These are phyloP conservation scores for Sylvia borin DNA, from an alignment of 2,797 vertebrate genomes.

Conservation along the genomic window DNA sequence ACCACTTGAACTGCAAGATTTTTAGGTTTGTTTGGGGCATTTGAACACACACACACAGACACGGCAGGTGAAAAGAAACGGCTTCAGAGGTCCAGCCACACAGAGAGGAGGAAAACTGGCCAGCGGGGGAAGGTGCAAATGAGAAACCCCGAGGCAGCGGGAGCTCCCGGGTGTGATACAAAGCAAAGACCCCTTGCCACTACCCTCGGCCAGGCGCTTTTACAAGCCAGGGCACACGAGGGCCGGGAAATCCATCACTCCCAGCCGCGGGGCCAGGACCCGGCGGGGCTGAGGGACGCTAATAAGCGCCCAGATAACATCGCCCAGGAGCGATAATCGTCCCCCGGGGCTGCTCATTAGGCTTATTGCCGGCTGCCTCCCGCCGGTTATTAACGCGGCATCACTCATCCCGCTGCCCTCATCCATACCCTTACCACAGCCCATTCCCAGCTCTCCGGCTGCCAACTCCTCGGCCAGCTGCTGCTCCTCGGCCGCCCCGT, in stretches of 20 bases:
- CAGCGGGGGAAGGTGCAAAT: rapidly evolving
- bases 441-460: not conserved
- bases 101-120: rapidly evolving
- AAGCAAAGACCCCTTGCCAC: too few relatives aligned
- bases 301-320: not conserved
- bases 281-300: rapidly evolving
- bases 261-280: not conserved
- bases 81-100: rapidly evolving
- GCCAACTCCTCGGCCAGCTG: not conserved
- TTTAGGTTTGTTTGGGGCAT: not conserved
- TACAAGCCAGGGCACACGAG: rapidly evolving
- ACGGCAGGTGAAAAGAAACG: not conserved
- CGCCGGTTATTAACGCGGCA: not conserved
- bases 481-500: not conserved
- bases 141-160: not conserved
- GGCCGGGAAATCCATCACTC: rapidly evolving
- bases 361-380: not conserved
- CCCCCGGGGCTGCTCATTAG: not conserved
- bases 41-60: not conserved
- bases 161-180: rapidly evolving
- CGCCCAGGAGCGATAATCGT: not conserved
- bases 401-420: not conserved
- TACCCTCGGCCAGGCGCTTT: not conserved
- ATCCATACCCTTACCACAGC: not conserved
- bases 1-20: not conserved